Evolutionary conservation across 2,888 invertebrate species (phyloP).

Genomic region (Hyles lineata): DNA sequence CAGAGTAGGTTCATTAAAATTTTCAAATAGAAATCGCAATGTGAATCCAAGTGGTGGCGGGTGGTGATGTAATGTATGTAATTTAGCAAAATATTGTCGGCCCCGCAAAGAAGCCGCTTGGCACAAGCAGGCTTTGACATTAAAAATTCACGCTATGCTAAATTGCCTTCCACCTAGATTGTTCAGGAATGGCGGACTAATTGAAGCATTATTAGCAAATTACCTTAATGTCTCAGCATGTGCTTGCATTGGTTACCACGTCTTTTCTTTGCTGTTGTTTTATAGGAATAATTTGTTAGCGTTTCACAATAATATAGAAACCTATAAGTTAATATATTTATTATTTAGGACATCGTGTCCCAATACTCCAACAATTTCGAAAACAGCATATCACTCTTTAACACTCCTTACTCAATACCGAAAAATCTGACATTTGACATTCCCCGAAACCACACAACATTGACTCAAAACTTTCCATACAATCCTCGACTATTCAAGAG

Average conservation of each 20-base stretch:
- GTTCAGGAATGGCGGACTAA: neutral
- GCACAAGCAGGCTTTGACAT: slow-evolving; percentile 22
- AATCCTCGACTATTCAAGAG: slow-evolving; percentile 28
- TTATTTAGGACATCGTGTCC: neutral
- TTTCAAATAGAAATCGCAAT: slow-evolving; percentile 27
- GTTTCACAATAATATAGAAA: too few species aligned
- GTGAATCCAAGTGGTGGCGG: neutral
- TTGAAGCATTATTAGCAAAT: too few species aligned
- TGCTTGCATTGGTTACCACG: too few species aligned
- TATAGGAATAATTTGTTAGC: too few species aligned
- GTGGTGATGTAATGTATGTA: slow-evolving; percentile 26
- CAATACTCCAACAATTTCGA: neutral
- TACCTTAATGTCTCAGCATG: too few species aligned
- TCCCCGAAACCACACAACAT: neutral
- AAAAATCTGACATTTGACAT: neutral
- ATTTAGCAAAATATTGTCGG: slow-evolving; percentile 26
- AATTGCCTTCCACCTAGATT: neutral
- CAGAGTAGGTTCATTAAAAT: slow-evolving; percentile 24
- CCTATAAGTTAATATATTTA: too few species aligned
- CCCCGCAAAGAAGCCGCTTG: slow-evolving; percentile 11
- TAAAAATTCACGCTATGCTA: slow-evolving; percentile 28
- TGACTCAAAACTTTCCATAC: neutral
- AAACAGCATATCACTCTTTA: neutral
- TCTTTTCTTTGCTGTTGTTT: too few species aligned
- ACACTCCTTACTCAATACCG: neutral